Conservation (phyloP, 2,888 invertebrate species). For the Drosophila lacicola region DNA sequence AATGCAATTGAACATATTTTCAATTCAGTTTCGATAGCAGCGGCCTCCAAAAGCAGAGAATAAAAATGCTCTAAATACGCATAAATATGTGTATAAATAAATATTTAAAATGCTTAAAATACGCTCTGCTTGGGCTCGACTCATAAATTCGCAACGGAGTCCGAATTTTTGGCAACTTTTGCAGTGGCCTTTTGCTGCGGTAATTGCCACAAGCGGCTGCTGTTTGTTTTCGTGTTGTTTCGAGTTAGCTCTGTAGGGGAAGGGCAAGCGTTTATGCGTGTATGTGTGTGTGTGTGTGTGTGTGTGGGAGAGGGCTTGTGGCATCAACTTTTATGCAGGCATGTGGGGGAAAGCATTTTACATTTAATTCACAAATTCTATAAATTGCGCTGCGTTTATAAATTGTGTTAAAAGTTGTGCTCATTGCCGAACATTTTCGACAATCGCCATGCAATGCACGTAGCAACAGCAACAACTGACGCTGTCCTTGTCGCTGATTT, state of each 20-base stretch:
- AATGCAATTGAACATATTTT: slow-evolving; percentile 44
- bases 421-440: slow-evolving; percentile 49
- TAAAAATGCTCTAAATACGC: slow-evolving; percentile 1
- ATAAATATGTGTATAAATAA: slow-evolving; percentile 11
- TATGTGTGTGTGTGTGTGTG: slow-evolving; percentile 6
- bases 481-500: slow-evolving; percentile 60
- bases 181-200: slow-evolving; percentile 54
- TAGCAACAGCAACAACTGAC: slow-evolving; percentile 54
- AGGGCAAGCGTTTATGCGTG: neutral
- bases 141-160: slow-evolving; percentile 34
- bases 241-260: neutral
- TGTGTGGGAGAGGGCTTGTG: slow-evolving; percentile 8
- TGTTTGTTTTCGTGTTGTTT: slow-evolving; percentile 49
- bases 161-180: slow-evolving; percentile 51
- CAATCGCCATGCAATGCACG: slow-evolving; percentile 68
- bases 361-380: slow-evolving; percentile 76
- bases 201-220: slow-evolving; percentile 67
- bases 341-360: slow-evolving; percentile 46
- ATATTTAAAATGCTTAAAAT: slow-evolving; percentile 31
- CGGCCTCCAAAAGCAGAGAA: slow-evolving; percentile 7
- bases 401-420: slow-evolving; percentile 76
- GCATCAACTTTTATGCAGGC: slow-evolving; percentile 63
- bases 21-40: slow-evolving; percentile 20
- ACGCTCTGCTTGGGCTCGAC: slow-evolving; percentile 17
- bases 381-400: slow-evolving; percentile 74